Conservation (phyloP, 1,140 invertebrate genomes). For the Propsilocerus akamusi region DNA sequence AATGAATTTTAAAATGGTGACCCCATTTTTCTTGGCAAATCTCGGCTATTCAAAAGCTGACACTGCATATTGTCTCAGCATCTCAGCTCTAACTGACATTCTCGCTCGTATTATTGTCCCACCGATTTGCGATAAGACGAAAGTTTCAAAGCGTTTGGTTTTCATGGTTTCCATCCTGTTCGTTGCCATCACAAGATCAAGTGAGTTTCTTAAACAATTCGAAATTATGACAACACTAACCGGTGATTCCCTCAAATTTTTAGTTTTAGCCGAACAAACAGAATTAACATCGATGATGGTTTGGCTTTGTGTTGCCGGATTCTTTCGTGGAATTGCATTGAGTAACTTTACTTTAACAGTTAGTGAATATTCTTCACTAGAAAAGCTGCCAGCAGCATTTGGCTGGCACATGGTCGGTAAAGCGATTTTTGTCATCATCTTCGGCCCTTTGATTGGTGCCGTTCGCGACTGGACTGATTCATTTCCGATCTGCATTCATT, state of each 20-base stretch:
- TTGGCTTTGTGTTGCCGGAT: constrained; percentile 47
- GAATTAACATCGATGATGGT: constrained; percentile 41
- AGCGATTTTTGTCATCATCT: constrained; percentile 42
- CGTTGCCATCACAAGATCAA: constrained; percentile 44
- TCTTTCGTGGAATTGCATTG: constrained; percentile 46
- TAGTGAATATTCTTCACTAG: constrained; percentile 48
- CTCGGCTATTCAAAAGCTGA: constrained; percentile 42
- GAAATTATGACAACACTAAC: constrained; percentile 11
- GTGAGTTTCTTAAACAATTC: constrained; percentile 27
- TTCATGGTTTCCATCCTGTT: constrained; percentile 46
- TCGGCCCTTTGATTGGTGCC: constrained; percentile 50
- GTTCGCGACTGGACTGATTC: constrained; percentile 46
- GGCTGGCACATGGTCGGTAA: constrained; percentile 59
- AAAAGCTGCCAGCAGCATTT: constrained; percentile 53
- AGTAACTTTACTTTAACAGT: constrained; percentile 56
- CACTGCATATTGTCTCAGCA: constrained; percentile 46
- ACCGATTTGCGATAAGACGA: constrained; percentile 44
- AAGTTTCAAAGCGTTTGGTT: constrained; percentile 43
- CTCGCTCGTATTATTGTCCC: constrained; percentile 45
- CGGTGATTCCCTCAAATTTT: constrained; percentile 17
- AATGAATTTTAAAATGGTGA: constrained; percentile 54
- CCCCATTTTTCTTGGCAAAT: constrained; percentile 47
- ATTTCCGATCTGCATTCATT: constrained; percentile 48
- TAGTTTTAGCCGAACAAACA: constrained; percentile 44
- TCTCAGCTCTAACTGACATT: constrained; percentile 52